Conservation (phyloP, 2,113 vertebrate genomes). For the Eubucco bourcierii region DNA sequence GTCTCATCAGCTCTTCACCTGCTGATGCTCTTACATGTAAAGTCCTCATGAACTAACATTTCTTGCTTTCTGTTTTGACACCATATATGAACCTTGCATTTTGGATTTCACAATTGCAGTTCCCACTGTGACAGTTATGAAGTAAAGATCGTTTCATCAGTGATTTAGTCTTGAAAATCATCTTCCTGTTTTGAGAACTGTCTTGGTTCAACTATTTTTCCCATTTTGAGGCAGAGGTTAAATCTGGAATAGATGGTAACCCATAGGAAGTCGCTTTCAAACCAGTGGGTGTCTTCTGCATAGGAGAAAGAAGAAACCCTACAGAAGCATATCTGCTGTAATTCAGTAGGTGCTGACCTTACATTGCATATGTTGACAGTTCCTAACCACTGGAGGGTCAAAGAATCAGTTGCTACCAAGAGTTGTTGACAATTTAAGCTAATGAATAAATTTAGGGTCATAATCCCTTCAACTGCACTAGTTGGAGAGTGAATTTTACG, state of each 20-base stretch:
- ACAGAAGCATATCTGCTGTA: background rate
- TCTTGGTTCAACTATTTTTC: background rate
- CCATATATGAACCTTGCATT: background rate
- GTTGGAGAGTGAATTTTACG: background rate
- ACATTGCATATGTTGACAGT: background rate
- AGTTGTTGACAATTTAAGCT: constrained; percentile 36
- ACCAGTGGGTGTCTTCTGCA: background rate
- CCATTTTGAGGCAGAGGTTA: background rate
- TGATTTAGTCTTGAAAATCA: background rate
- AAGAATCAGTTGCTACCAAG: constrained; percentile 24
- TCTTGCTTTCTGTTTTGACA: background rate
- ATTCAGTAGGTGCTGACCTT: background rate
- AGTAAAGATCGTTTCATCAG: background rate
- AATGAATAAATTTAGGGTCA: constrained; percentile 36
- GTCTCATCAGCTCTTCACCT: background rate
- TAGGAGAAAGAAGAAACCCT: background rate
- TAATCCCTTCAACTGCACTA: background rate
- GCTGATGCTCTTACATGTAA: background rate
- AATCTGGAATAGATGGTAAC: background rate
- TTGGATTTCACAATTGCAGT: background rate
- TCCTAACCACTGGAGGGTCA: background rate
- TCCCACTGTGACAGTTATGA: background rate
- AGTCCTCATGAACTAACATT: background rate
- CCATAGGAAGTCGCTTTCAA: background rate
- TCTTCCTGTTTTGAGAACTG: background rate